Evolutionary conservation across 2,797 vertebrate genomes (phyloP), one percentile per base, ranked within the genome.

Genomic region (Neosilurus mollespiculum): DNA sequence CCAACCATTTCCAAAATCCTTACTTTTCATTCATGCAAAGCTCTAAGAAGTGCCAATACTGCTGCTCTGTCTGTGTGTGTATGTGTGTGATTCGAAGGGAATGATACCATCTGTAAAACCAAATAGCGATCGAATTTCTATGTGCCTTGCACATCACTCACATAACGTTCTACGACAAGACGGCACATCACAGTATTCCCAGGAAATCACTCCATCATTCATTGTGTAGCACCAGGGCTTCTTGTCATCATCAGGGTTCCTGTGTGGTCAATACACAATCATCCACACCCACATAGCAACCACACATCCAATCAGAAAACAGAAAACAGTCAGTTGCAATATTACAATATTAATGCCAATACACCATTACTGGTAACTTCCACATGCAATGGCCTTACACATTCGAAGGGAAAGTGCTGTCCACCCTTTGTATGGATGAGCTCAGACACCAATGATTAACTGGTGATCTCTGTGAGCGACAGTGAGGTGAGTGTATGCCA

Each of bases 201-300:
- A 99, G 86, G 97, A 98, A 84, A 99, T 93, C n/a, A 88, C 89
- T 26, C 90, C 89, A 61, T 95, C 91, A 87, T 91, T 94, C 88
- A 95, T 87, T 30, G 94, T 95, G 88, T 98, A 99, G 90, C 97
- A 99, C 97, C 98, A 99, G 0, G 97, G 97, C 86, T 86, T 93
- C 83, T 93, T 93, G 83, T 99, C 97, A 24, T 91, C 86, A 81
- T 99, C 97, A 4, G 96, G 96, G 90, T 96, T 98, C 91, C 98
- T 99, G 83, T 64, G 85, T n/a, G 26, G 58, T 49, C 83, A 70
- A 88, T 34, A 85, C 85, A 89, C 81, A 87, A 78, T 0, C 14
- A 83, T 67, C 15, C 24, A 77, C 10, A 77, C 8, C n/a, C 15
- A 56, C 53, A 58, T 4, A 30, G 14, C 43, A 65, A 11, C 22